These are phyloP conservation scores for Andrena marginata DNA, from an alignment of 2,888 invertebrate species.

Conservation along the genomic window DNA sequence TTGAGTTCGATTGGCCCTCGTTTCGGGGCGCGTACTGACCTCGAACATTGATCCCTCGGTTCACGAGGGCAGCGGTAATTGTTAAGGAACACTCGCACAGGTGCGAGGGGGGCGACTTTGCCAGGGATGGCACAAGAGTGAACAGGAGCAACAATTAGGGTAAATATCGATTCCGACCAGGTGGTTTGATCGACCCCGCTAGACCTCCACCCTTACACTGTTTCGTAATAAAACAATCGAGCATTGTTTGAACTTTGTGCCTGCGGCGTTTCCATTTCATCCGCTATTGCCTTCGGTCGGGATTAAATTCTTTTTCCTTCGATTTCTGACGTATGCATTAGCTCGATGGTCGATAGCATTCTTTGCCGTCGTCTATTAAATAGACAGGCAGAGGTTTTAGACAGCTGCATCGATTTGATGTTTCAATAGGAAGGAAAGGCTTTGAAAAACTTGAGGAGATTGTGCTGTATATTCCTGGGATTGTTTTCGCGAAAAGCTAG, in stretches of 20 bases:
- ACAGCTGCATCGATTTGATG: background rate
- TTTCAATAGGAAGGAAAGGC: background rate
- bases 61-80: slow-evolving; percentile 14
- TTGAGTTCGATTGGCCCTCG: background rate
- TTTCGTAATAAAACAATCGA: slow-evolving; percentile 36
- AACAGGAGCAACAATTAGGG: slow-evolving; percentile 55
- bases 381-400: background rate
- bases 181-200: slow-evolving; percentile 39
- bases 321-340: background rate
- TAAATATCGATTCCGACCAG: slow-evolving; percentile 61
- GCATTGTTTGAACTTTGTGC: slow-evolving; percentile 14
- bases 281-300: no score
- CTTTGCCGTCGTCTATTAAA: background rate
- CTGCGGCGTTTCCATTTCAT: slow-evolving; percentile 2
- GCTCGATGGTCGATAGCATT: slow-evolving; percentile 5
- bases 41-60: slow-evolving; percentile 41
- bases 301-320: slow-evolving; percentile 3
- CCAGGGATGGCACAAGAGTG: background rate
- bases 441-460: background rate
- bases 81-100: slow-evolving; percentile 19
- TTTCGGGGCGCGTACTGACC: slow-evolving; percentile 2
- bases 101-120: slow-evolving; percentile 25
- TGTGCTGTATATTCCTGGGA: background rate
- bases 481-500: background rate
- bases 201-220: slow-evolving; percentile 11